phyloP scores from a whole-genome alignment of 37 sponge, comb jelly and placozoan species.

The Theonella swinhoei region DNA sequence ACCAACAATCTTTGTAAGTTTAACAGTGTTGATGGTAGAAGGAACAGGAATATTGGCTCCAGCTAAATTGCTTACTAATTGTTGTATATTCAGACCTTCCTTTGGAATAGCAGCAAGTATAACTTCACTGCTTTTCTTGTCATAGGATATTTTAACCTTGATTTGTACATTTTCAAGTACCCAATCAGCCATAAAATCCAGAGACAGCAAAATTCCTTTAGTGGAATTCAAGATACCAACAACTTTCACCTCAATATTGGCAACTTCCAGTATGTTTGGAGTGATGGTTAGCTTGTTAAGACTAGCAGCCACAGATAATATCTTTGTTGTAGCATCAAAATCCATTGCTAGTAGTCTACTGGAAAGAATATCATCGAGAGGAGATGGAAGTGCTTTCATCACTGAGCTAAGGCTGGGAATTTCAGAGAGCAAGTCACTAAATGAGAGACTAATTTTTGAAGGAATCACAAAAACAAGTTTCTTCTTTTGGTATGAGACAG shows the following conservation, averaged over 20 bases:
- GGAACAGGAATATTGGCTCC: neutral
- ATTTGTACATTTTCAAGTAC: neutral
- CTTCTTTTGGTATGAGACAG: neutral
- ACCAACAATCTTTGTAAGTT: neutral
- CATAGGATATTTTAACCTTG: neutral
- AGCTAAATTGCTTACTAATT: neutral
- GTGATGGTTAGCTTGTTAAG: neutral
- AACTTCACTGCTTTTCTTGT: neutral
- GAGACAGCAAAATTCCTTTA: neutral
- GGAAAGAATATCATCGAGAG: neutral
- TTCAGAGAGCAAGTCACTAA: neutral
- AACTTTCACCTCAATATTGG: neutral
- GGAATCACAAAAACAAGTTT: neutral
- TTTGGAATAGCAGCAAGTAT: neutral
- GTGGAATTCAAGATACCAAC: neutral
- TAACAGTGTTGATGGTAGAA: neutral
- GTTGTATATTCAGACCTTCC: neutral
- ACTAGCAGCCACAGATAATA: neutral
- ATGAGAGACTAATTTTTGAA: neutral
- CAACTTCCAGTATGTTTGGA: neutral
- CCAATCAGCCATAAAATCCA: neutral
- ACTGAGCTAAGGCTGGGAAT: neutral
- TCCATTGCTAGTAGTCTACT: neutral
- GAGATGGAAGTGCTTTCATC: neutral
- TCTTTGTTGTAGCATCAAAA: neutral